These are phyloP conservation scores for Brenthis hecate DNA, from an alignment of 2,888 invertebrate species.

Conservation along the genomic window DNA sequence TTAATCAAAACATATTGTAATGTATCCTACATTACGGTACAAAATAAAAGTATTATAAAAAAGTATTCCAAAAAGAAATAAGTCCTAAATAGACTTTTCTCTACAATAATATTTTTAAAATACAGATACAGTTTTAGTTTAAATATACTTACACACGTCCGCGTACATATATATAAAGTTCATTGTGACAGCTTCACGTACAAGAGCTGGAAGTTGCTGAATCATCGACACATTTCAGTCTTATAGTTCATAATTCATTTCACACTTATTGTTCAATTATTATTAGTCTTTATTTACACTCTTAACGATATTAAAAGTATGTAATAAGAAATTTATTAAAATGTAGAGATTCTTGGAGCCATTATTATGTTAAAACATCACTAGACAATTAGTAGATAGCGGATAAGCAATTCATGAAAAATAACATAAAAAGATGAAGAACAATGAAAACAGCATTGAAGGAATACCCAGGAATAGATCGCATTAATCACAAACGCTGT, in stretches of 20 bases:
- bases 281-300: background rate
- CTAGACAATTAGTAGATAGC: background rate
- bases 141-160: constrained; percentile 43
- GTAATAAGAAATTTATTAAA: background rate
- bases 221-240: constrained; percentile 17
- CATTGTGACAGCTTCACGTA: constrained; percentile 56
- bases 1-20: too few species aligned
- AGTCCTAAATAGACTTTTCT: background rate
- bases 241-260: constrained; percentile 13
- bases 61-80: background rate
- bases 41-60: too few species aligned
- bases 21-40: too few species aligned
- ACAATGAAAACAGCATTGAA: constrained; percentile 61
- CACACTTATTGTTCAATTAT: constrained; percentile 6
- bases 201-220: background rate
- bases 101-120: background rate
- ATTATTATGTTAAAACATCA: background rate
- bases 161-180: constrained; percentile 38
- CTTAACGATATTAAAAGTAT: background rate
- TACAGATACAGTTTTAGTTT: background rate
- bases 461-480: constrained; percentile 69
- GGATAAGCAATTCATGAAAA: background rate
- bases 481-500: constrained; percentile 76
- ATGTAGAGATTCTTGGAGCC: background rate
- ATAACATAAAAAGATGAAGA: constrained; percentile 39